Evolutionary conservation across 2,113 vertebrate genomes (phyloP).

Genomic region (Bos indicus): DNA sequence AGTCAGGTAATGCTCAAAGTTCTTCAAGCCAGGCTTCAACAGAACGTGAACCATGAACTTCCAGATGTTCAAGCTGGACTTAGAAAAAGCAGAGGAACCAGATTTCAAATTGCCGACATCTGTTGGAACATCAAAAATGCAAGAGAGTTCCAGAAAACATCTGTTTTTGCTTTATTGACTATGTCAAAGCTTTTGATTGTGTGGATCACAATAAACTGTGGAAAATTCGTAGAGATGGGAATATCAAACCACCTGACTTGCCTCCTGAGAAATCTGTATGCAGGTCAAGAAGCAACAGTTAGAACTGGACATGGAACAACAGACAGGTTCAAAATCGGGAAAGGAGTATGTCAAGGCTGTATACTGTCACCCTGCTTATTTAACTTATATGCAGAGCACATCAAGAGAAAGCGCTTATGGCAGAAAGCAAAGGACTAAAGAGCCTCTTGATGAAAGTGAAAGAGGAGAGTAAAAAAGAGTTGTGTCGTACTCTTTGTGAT

Average conservation of each 20-base stretch:
- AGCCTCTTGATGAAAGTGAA: neutral
- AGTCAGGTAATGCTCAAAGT: neutral
- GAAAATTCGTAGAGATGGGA: neutral
- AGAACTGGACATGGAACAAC: neutral
- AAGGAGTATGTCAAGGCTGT: neutral
- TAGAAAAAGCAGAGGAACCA: neutral
- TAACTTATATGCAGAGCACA: neutral
- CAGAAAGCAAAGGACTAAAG: neutral
- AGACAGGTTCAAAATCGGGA: neutral
- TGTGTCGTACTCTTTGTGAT: fast-evolving
- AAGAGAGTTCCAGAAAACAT: neutral
- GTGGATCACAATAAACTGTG: neutral
- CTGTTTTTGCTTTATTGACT: neutral
- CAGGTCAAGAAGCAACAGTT: neutral
- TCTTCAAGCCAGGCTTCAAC: neutral
- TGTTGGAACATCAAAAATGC: neutral
- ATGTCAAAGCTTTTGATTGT: neutral
- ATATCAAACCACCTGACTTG: neutral
- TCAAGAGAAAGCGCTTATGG: neutral
- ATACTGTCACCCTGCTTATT: neutral
- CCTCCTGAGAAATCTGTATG: neutral
- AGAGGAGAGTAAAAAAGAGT: neutral
- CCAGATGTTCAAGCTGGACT: neutral
- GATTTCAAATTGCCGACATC: neutral
- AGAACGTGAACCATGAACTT: fast-evolving